Conservation (phyloP, 2,888 invertebrate genomes). For the Phorcus lineatus region DNA sequence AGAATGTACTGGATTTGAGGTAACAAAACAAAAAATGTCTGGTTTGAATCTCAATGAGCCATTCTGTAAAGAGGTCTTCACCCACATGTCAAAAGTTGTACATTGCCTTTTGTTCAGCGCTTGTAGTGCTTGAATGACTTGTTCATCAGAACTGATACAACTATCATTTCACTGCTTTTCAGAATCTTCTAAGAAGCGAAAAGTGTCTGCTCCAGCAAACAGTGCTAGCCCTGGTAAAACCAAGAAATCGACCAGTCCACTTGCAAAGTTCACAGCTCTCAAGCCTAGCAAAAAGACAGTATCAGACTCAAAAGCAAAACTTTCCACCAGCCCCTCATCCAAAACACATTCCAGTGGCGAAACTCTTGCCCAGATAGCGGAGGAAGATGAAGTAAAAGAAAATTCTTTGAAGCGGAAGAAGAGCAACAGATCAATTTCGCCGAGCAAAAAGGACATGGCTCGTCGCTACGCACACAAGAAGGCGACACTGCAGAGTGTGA, state of each 20-base stretch:
- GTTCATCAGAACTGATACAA: no score
- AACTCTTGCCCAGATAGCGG: not conserved
- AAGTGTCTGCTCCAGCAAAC: slow-evolving; percentile 19
- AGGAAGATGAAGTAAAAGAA: slow-evolving; percentile 28
- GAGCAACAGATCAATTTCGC: not conserved
- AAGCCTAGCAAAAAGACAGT: slow-evolving; percentile 35
- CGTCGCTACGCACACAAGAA: slow-evolving; percentile 28
- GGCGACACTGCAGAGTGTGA: not conserved
- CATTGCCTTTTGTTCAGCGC: no score
- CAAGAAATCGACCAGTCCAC: slow-evolving; percentile 26
- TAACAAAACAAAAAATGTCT: no score
- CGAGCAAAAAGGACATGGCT: slow-evolving; percentile 28
- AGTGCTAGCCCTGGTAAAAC: not conserved
- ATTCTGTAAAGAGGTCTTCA: no score
- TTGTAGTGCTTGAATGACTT: no score
- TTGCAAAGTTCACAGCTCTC: slow-evolving; percentile 37
- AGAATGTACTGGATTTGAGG: no score
- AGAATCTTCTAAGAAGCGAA: slow-evolving; percentile 39
- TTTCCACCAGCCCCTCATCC: not conserved
- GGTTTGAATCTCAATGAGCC: no score
- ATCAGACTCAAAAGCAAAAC: not conserved
- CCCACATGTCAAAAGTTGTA: no score
- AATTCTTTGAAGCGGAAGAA: slow-evolving; percentile 25
- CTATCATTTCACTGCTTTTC: not conserved
- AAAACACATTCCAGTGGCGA: not conserved